Conservation (phyloP, 2,113 vertebrate genomes). For the Malurus elegans region DNA sequence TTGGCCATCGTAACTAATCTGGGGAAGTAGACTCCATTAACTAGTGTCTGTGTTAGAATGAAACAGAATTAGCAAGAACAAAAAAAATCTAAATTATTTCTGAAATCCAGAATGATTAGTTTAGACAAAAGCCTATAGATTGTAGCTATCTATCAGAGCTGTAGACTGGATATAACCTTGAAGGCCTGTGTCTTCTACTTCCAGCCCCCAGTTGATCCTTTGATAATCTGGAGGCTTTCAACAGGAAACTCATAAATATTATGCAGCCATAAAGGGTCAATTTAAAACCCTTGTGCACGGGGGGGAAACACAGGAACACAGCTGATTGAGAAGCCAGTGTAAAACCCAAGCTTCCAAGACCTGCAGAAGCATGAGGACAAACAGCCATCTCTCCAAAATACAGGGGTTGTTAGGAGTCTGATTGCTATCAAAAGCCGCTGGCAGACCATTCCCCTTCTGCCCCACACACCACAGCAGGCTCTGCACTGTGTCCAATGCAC, state of each 20-base stretch:
- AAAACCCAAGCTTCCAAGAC: background rate
- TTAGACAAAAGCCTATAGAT: background rate
- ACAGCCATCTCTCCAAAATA: background rate
- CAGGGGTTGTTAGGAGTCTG: background rate
- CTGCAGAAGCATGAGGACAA: background rate
- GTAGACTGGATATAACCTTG: background rate
- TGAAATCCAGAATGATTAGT: background rate
- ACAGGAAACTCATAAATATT: background rate
- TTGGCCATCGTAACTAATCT: background rate
- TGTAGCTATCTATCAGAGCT: background rate
- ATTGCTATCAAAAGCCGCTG: background rate
- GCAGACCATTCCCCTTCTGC: background rate
- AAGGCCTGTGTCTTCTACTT: background rate
- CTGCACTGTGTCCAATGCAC: background rate
- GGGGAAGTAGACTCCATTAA: background rate
- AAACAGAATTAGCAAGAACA: background rate
- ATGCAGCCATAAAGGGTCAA: background rate
- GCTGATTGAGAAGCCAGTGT: background rate
- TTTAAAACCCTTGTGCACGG: background rate
- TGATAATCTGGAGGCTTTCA: background rate
- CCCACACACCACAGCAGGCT: background rate
- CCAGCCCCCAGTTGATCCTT: background rate
- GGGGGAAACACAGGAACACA: rapidly evolving
- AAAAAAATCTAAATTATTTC: background rate
- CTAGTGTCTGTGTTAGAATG: background rate